These are phyloP conservation scores for Lepas anatifera DNA, from an alignment of 2,888 invertebrate species.

Conservation along the genomic window DNA sequence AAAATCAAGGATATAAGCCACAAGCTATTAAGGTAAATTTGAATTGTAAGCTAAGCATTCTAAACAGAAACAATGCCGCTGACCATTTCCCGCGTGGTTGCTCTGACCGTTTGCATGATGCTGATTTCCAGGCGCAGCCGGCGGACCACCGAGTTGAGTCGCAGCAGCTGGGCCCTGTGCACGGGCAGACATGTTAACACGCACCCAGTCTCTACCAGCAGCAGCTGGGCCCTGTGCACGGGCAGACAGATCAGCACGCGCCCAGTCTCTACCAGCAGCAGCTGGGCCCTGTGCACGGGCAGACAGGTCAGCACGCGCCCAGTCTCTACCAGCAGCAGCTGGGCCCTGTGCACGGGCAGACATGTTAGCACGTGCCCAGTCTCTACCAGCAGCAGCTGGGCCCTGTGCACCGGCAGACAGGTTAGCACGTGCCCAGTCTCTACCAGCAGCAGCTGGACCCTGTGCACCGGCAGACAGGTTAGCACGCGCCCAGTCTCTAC, in stretches of 20 bases:
- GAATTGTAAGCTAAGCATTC: too few relatives aligned
- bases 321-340: neutral
- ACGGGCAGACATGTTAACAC: neutral
- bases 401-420: neutral
- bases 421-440: neutral
- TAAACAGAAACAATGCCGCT: too few relatives aligned
- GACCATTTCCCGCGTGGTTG: too few relatives aligned
- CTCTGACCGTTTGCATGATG: slow-evolving; percentile 34
- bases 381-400: neutral
- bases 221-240: neutral
- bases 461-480: too few relatives aligned
- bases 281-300: too few relatives aligned
- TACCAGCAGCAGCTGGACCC: too few relatives aligned
- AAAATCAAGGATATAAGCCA: too few relatives aligned
- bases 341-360: too few relatives aligned
- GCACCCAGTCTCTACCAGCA: neutral
- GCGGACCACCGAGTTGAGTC: slow-evolving; percentile 31
- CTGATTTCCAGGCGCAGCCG: slow-evolving; percentile 46
- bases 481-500: neutral
- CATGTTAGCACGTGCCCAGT: too few relatives aligned
- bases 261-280: neutral
- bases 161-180: neutral
- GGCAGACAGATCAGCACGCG: neutral
- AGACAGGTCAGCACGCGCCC: too few relatives aligned
- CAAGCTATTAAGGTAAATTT: too few relatives aligned